phyloP scores from a whole-genome alignment of 2,797 vertebrate genomes.

The Acestrorhynchus altus region DNA sequence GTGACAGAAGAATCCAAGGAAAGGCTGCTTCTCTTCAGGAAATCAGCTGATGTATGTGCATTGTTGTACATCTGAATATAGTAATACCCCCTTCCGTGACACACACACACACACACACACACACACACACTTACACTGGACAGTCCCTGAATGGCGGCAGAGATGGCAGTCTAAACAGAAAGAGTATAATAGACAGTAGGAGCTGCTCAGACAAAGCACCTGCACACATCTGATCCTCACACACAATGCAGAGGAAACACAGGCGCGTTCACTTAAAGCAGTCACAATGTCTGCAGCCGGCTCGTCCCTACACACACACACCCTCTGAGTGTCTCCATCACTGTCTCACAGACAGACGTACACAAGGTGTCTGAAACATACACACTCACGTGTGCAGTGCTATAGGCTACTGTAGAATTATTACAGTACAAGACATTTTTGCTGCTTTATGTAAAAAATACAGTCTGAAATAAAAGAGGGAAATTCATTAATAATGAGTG shows the following conservation, averaged over 20 bases:
- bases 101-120: slow-evolving; percentile 25
- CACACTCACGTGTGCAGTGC: no score
- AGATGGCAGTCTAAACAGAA: slow-evolving; percentile 51
- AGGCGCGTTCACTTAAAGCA: slow-evolving; percentile 39
- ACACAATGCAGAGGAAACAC: slow-evolving; percentile 47
- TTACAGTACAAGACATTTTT: no score
- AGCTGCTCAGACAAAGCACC: slow-evolving; percentile 49
- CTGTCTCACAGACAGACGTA: background rate
- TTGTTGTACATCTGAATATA: slow-evolving; percentile 45
- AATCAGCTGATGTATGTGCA: slow-evolving; percentile 54
- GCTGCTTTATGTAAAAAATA: no score
- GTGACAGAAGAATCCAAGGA: slow-evolving; percentile 54
- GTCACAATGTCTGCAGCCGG: slow-evolving; percentile 42
- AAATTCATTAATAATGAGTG: no score
- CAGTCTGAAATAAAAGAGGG: no score
- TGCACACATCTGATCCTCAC: slow-evolving; percentile 37
- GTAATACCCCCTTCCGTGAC: slow-evolving; percentile 18
- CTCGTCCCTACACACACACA: background rate
- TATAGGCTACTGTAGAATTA: no score
- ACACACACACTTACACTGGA: slow-evolving; percentile 37
- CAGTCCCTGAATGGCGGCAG: slow-evolving; percentile 37
- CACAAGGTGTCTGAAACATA: background rate
- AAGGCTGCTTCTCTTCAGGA: slow-evolving; percentile 56
- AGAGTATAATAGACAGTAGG: slow-evolving; percentile 51
- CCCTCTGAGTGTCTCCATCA: background rate